Percentiles rank a stretch among this genome's conserved stretches.
phyloP scores from a whole-genome alignment of 2,797 vertebrate species.

The Karalla daura region DNA sequence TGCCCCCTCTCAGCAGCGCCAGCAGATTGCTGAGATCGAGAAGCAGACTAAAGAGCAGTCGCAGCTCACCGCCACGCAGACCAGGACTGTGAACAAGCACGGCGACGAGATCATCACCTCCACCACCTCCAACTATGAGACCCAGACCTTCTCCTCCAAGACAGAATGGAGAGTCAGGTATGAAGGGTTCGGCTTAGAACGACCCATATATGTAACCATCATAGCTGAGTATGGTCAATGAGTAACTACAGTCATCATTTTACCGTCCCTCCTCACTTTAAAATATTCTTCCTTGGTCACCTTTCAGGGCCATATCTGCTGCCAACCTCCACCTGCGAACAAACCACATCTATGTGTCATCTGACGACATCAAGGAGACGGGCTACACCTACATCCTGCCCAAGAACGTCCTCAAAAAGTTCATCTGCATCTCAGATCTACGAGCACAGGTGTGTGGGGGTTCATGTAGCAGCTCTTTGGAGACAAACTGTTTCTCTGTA shows the following conservation, averaged over 20 bases:
- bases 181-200: background rate
- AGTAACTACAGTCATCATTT: accelerated
- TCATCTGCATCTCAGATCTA: constrained; percentile 99
- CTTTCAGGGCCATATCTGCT: constrained; percentile 94
- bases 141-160: constrained; percentile 99
- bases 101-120: constrained; percentile 99
- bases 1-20: constrained; percentile 96
- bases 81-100: constrained; percentile 98
- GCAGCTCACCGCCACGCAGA: constrained; percentile 97
- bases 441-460: constrained; percentile 87
- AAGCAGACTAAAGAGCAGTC: constrained; percentile 99
- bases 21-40: constrained; percentile 99
- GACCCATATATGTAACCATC: too few relatives aligned
- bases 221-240: background rate
- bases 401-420: constrained; percentile 99
- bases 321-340: constrained; percentile 98
- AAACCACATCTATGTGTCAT: constrained; percentile 99
- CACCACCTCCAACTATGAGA: constrained; percentile 99
- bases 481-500: background rate
- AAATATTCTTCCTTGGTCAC: background rate
- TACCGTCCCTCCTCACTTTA: background rate
- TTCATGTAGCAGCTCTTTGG: background rate
- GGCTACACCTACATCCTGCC: constrained; percentile 99
- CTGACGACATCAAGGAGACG: constrained; percentile 99
- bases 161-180: constrained; percentile 99